Evolutionary conservation across 2,888 invertebrate species (phyloP).

Genomic region (Scaptomyza flava): DNA sequence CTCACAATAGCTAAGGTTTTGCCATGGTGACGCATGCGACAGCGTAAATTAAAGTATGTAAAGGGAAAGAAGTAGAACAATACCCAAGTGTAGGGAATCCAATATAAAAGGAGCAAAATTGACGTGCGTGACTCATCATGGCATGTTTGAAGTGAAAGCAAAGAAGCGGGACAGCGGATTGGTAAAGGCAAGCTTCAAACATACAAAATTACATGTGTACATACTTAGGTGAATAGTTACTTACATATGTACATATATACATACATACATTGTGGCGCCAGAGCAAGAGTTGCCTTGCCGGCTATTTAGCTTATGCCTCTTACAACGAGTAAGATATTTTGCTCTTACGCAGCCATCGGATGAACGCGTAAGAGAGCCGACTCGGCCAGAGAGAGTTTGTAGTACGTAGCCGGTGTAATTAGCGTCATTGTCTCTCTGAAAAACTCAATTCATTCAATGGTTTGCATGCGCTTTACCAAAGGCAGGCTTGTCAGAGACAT

Average conservation of each 20-base stretch:
- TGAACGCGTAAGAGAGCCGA: constrained; percentile 20
- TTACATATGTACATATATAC: background rate
- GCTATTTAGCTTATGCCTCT: constrained; percentile 20
- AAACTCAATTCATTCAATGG: constrained; percentile 4
- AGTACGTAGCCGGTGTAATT: constrained; percentile 2
- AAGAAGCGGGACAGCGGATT: background rate
- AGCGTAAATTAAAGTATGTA: constrained; percentile 16
- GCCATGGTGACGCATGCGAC: constrained; percentile 58
- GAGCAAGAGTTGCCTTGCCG: constrained; percentile 17
- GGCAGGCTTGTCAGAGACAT: background rate
- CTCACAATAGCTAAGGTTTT: constrained; percentile 4
- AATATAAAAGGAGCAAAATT: constrained; percentile 37
- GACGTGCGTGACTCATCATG: constrained; percentile 75
- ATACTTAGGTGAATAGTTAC: constrained; percentile 1
- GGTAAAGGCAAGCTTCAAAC: background rate
- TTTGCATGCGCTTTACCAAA: background rate
- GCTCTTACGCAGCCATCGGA: constrained; percentile 24
- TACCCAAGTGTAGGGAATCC: constrained; percentile 9
- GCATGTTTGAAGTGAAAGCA: constrained; percentile 13
- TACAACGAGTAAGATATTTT: too few relatives aligned
- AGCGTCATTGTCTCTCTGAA: constrained; percentile 1
- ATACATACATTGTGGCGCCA: background rate
- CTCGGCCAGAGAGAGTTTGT: background rate
- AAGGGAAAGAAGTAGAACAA: constrained; percentile 29
- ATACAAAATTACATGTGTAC: constrained; percentile 7